phyloP scores from a whole-genome alignment of 2,888 invertebrate species.

The Drosophila kanekoi region DNA sequence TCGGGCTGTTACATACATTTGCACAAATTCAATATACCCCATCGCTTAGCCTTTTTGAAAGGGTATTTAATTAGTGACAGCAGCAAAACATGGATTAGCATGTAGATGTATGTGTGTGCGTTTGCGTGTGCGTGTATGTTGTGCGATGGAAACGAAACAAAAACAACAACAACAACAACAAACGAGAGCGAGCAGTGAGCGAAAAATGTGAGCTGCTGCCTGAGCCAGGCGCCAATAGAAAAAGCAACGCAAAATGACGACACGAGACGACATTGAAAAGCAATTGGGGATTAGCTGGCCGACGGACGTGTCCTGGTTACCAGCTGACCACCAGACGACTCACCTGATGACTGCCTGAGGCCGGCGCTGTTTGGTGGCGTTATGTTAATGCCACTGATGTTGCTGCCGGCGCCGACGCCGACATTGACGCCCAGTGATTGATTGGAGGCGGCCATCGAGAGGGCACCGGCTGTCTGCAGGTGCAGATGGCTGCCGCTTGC shows the following conservation, averaged over 20 bases:
- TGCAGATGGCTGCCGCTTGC: constrained; percentile 71
- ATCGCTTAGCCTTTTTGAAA: background rate
- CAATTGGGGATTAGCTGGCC: constrained; percentile 43
- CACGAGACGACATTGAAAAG: constrained; percentile 58
- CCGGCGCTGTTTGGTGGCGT: constrained; percentile 84
- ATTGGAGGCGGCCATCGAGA: constrained; percentile 75
- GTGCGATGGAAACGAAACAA: constrained; percentile 39
- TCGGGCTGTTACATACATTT: background rate
- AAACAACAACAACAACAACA: constrained; percentile 19
- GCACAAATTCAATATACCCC: background rate
- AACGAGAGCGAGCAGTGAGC: constrained; percentile 20
- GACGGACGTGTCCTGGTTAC: constrained; percentile 30
- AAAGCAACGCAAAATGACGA: constrained; percentile 33
- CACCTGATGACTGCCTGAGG: constrained; percentile 80
- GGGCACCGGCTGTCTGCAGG: constrained; percentile 64
- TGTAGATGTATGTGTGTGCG: constrained; percentile 8
- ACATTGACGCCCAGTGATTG: constrained; percentile 72
- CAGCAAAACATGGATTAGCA: constrained; percentile 47
- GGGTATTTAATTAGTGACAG: constrained; percentile 18
- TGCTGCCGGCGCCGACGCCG: constrained; percentile 49
- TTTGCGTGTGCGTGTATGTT: constrained; percentile 12
- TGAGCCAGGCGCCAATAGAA: constrained; percentile 13
- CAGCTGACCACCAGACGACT: constrained; percentile 48
- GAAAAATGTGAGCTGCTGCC: constrained; percentile 26
- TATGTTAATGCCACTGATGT: constrained; percentile 72